phyloP scores from a whole-genome alignment of 2,888 invertebrate species.

The Abscondita cerata region DNA sequence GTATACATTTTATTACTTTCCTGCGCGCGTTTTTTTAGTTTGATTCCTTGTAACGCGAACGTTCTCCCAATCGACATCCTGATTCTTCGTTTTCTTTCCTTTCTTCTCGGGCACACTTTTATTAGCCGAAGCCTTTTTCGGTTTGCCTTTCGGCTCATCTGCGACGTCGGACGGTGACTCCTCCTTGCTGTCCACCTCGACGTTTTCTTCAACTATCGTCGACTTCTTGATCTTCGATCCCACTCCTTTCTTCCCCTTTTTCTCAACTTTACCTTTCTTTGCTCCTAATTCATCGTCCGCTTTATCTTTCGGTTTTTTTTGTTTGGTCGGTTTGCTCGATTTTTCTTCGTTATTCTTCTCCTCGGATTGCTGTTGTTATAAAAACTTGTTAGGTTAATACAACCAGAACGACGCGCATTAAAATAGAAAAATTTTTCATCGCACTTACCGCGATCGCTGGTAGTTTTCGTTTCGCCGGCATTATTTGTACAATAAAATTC shows the following conservation, averaged over 20 bases:
- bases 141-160: neutral
- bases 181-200: neutral
- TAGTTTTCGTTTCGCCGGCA: neutral
- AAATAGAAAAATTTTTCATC: too few relatives aligned
- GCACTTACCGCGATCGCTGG: neutral
- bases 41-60: neutral
- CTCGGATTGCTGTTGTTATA: neutral
- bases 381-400: neutral
- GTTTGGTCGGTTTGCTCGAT: neutral
- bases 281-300: neutral
- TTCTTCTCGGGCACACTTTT: neutral
- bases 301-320: neutral
- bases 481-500: neutral
- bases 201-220: neutral
- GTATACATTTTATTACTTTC: neutral
- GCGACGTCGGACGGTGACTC: neutral
- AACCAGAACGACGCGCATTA: too few relatives aligned
- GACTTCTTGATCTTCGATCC: neutral
- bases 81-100: neutral
- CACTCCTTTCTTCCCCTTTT: neutral
- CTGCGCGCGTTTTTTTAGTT: neutral
- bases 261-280: neutral
- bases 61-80: neutral
- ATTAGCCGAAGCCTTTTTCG: neutral
- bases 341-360: neutral